Base-by-base conservation (phyloP, 2,797 vertebrate genomes). In the Malacoraja senta region DNA sequence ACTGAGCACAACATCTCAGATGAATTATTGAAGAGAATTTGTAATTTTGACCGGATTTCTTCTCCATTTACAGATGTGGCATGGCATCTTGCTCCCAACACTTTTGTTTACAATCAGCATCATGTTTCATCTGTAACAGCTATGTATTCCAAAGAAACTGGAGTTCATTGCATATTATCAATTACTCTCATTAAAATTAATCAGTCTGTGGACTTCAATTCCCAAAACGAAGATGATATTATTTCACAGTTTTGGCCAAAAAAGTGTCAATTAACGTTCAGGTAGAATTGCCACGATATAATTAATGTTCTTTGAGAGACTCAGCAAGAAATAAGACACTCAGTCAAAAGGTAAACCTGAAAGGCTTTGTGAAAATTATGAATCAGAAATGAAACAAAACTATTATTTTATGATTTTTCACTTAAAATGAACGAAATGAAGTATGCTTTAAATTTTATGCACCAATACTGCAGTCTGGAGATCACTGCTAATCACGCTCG, bases 301-400 rank as follows among this genome's bases (percentile, higher is more conserved):
- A 19, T 68, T 32, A 6, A n/a, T 7, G 84, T 17, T 65, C 61
- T 68, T 88, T 88, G n/a, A 32, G 61, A 29, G 44, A 29, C 26
- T 83, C 81, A 61, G 26, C 81, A 83, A 58, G 61, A 65, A 88
- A 88, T n/a, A 61, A 32, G 61, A 32, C 84, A 88, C n/a, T 88
- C 58, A 63, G 58, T 58, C 13, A 26, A 32, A 61, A 65, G 61
- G 3, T 32, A 65, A 68, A n/a, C 3, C 63, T 83, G 63, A 88
- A 68, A 88, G 63, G 61, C 29, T 86, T 86, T 53, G 29, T 86
- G 29, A 63, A 86, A 86, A 65, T 61, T 86, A 63, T 65, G 61
- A 68, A 15, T 65, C 61, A 88, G 61, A 63, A 88, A 88, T n/a
- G 19, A 63, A 32, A 68, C 32, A 26, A 86, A 65, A n/a, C 80